These are phyloP conservation scores for Rhombomys opimus DNA, from an alignment of 2,113 vertebrate genomes.

Conservation along the genomic window DNA sequence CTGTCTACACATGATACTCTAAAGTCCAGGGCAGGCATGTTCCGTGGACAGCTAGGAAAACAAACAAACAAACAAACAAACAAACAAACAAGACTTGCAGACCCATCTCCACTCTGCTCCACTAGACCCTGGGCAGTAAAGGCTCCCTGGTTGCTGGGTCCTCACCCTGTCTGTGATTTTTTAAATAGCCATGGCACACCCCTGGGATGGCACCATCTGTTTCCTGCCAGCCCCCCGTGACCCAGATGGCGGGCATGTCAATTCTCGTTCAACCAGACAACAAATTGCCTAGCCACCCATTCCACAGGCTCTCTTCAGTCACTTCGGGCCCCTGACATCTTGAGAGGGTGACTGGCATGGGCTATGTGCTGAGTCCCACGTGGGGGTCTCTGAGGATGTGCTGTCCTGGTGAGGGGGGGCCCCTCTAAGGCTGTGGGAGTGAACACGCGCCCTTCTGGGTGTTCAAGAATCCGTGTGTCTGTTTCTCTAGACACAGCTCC, in stretches of 20 bases:
- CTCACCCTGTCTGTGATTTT: not conserved
- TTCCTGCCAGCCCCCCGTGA: not conserved
- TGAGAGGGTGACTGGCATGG: not conserved
- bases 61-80: not conserved
- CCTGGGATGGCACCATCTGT: not conserved
- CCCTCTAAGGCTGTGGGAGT: not conserved
- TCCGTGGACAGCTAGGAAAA: not conserved
- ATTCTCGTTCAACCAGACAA: not conserved
- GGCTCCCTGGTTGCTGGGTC: not conserved
- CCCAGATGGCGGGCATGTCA: not conserved
- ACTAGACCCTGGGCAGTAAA: not conserved
- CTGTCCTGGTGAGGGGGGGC: not conserved
- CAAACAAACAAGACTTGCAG: not conserved
- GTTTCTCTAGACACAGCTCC: not conserved
- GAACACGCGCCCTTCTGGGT: not conserved
- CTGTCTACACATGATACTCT: not conserved
- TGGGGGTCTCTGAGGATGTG: not conserved
- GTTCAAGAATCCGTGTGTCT: not conserved
- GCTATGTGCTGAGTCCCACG: not conserved
- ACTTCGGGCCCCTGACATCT: not conserved
- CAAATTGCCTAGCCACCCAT: not conserved
- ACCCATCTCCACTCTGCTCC: not conserved
- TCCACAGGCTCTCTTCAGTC: not conserved
- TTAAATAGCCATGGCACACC: not conserved
- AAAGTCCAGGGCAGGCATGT: rapidly evolving